A percentile compares a stretch with the other conserved stretches of the same genome.
Evolutionary conservation across 2,888 invertebrate species (phyloP).

Genomic region (Pristionchus exspectatus): DNA sequence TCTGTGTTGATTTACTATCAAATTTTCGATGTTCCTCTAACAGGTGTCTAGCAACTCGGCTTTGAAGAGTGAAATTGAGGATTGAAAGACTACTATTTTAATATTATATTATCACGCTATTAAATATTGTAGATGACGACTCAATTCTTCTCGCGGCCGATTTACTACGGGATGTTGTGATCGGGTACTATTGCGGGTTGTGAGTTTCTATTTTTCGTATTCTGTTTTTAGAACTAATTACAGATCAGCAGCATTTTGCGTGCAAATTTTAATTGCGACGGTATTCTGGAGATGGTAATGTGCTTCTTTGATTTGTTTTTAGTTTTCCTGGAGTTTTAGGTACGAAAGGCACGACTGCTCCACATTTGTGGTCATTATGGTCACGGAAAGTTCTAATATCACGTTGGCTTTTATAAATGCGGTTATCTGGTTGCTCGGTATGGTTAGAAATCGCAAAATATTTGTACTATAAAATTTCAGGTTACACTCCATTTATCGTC

Average conservation of each 20-base stretch:
- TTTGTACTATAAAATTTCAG: background rate
- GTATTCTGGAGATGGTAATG: background rate
- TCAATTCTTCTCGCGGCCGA: background rate
- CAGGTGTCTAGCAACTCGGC: background rate
- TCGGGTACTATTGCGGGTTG: background rate
- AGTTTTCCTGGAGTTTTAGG: background rate
- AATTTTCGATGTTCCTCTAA: background rate
- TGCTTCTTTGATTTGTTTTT: background rate
- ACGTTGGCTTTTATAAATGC: background rate
- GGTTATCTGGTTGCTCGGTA: background rate
- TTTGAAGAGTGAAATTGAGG: background rate
- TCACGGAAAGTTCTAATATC: background rate
- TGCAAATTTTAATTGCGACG: background rate
- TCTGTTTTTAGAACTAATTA: background rate
- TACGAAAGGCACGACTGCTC: background rate
- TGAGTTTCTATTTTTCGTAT: background rate
- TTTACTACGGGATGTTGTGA: background rate
- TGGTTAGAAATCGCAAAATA: background rate
- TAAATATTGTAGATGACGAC: slow-evolving; percentile 4
- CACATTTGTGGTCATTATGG: background rate
- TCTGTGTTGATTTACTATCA: slow-evolving; percentile 27
- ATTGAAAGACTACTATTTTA: no score
- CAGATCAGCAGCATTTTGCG: background rate
- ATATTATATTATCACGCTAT: no score
- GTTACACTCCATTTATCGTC: background rate